Evolutionary conservation across 2,888 invertebrate species (phyloP).

Genomic region (Erebia epiphron): DNA sequence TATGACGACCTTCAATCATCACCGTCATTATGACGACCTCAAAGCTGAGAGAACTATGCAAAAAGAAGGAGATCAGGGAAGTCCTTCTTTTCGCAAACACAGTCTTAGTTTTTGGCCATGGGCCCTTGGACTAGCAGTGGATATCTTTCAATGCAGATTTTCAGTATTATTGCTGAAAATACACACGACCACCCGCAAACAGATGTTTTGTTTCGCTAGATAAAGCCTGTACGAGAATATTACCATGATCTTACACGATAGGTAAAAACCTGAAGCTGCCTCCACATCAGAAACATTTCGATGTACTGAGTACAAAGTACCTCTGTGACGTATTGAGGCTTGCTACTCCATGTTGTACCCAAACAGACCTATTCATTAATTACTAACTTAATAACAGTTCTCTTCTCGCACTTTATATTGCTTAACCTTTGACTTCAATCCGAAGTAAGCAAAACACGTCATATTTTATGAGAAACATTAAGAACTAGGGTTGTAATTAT

Average conservation of each 20-base stretch:
- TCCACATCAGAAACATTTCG: no score
- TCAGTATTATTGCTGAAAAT: constrained; percentile 28
- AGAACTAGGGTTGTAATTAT: constrained; percentile 3
- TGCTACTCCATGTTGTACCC: no score
- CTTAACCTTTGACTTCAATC: constrained; percentile 34
- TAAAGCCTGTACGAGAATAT: constrained; percentile 7
- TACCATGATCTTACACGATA: background rate
- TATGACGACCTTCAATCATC: no score
- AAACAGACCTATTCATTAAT: background rate
- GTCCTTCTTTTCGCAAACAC: background rate
- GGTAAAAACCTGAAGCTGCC: no score
- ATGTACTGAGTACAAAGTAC: no score
- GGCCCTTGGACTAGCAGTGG: constrained; percentile 25
- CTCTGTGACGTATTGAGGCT: no score
- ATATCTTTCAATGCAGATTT: constrained; percentile 33
- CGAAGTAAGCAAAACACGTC: constrained; percentile 25
- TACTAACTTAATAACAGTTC: background rate
- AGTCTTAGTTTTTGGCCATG: background rate
- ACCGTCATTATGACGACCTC: no score
- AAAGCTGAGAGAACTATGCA: no score
- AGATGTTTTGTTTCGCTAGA: constrained; percentile 20
- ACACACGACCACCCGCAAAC: constrained; percentile 23
- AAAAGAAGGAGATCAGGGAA: background rate
- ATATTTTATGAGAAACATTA: constrained; percentile 21
- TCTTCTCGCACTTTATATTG: constrained; percentile 12